phyloP scores from a whole-genome alignment of 2,888 invertebrate species.

The Dryocosmus kuriphilus region DNA sequence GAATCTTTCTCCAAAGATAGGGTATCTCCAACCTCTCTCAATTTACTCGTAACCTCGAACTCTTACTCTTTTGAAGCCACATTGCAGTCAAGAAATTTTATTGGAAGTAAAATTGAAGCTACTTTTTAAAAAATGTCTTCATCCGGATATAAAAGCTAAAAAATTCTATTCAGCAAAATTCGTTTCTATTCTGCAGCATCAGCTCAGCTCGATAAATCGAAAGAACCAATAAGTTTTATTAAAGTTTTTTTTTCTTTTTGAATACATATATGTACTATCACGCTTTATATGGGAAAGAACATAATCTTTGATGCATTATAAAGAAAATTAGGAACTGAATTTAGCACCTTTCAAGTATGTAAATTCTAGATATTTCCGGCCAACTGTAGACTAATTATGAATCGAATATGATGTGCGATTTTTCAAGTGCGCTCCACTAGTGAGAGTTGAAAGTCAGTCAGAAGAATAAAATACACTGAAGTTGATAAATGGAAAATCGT shows the following conservation, averaged over 20 bases:
- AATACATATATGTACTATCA: too few species aligned
- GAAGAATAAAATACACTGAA: slow-evolving; percentile 26
- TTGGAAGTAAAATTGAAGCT: not conserved
- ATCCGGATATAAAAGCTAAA: not conserved
- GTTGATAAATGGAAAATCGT: slow-evolving; percentile 34
- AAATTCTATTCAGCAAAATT: not conserved
- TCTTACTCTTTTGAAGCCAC: slow-evolving; percentile 24
- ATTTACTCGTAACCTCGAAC: slow-evolving; percentile 13
- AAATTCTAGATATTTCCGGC: not conserved
- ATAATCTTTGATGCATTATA: not conserved
- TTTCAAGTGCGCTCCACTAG: slow-evolving; percentile 13
- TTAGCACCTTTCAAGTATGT: not conserved
- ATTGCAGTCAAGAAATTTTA: not conserved
- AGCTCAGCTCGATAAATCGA: not conserved
- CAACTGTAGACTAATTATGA: not conserved
- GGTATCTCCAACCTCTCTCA: not conserved
- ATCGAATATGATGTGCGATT: slow-evolving; percentile 30
- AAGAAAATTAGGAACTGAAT: not conserved
- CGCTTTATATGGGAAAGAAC: too few species aligned
- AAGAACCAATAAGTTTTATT: too few species aligned
- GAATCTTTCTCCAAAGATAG: not conserved
- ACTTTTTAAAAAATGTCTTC: not conserved
- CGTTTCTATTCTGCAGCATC: not conserved
- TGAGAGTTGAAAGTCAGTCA: slow-evolving; percentile 37
- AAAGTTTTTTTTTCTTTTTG: too few species aligned